These are phyloP conservation scores for Mus pahari DNA, from an alignment of 2,113 vertebrate species.

Conservation along the genomic window DNA sequence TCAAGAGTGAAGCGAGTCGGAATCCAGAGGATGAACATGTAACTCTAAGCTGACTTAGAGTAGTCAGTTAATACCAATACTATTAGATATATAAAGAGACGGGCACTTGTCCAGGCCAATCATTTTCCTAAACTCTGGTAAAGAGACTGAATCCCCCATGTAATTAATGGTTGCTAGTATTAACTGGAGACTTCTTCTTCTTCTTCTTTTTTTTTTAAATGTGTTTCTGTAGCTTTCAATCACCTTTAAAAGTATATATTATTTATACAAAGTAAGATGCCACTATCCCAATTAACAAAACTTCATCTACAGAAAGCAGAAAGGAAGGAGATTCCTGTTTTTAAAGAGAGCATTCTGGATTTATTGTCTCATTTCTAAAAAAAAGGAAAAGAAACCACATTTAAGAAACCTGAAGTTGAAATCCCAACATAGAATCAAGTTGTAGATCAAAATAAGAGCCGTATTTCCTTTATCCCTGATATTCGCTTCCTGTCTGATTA, in stretches of 20 bases:
- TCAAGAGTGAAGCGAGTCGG: constrained; percentile 20
- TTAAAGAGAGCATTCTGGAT: constrained; percentile 41
- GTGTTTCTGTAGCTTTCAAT: constrained; percentile 47
- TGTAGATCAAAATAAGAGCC: constrained; percentile 46
- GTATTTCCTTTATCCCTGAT: background rate
- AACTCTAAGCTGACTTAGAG: background rate
- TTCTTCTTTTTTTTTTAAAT: background rate
- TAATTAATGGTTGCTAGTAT: constrained; percentile 43
- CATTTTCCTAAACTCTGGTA: constrained; percentile 14
- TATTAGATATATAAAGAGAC: background rate
- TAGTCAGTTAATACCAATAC: constrained; percentile 24
- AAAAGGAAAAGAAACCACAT: constrained; percentile 40
- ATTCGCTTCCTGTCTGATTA: constrained; percentile 50
- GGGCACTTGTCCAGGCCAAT: background rate
- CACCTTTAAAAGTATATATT: background rate
- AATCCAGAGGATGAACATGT: background rate
- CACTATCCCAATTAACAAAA: constrained; percentile 49
- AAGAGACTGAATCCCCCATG: constrained; percentile 35
- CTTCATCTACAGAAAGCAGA: constrained; percentile 45
- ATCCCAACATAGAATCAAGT: constrained; percentile 27
- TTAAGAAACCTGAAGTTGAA: constrained; percentile 48
- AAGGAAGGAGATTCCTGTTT: constrained; percentile 16
- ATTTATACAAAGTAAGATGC: background rate
- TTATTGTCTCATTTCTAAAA: constrained; percentile 62
- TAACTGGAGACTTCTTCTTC: constrained; percentile 40